Evolutionary conservation across 2,888 invertebrate species (phyloP).

Genomic region (Micoletzkya japonica): DNA sequence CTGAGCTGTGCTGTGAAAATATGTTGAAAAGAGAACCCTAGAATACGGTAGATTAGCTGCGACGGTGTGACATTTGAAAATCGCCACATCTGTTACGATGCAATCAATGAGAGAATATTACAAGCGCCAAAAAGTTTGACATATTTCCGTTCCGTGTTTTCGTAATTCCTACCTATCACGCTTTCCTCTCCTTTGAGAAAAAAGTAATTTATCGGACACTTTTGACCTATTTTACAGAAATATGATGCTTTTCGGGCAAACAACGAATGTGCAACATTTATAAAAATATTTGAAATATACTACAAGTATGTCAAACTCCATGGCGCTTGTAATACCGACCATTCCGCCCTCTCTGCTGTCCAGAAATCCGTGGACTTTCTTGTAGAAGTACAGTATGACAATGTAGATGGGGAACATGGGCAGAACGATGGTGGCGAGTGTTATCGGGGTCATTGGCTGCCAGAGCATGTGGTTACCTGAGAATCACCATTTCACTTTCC

Average conservation of each 20-base stretch:
- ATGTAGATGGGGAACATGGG: conserved; percentile 53
- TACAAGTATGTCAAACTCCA: neutral
- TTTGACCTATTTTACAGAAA: neutral
- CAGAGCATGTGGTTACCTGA: conserved; percentile 46
- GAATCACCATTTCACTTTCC: conserved; percentile 8
- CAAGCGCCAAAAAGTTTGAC: no score
- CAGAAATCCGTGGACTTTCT: conserved; percentile 36
- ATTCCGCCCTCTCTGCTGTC: conserved; percentile 26
- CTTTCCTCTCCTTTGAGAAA: no score
- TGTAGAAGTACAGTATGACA: conserved; percentile 43
- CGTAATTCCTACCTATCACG: no score
- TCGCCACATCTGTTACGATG: neutral
- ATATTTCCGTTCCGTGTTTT: no score
- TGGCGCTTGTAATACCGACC: neutral
- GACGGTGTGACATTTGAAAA: no score
- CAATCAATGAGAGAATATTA: no score
- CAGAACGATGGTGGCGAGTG: conserved; percentile 43
- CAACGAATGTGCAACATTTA: no score
- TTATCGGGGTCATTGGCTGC: conserved; percentile 41
- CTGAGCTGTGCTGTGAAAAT: no score
- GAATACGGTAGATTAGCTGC: no score
- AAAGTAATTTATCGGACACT: neutral
- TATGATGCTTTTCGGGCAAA: no score
- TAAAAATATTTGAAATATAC: neutral
- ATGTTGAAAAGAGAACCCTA: no score